phyloP scores from a whole-genome alignment of 2,888 invertebrate species.

The Melieria crassipennis region DNA sequence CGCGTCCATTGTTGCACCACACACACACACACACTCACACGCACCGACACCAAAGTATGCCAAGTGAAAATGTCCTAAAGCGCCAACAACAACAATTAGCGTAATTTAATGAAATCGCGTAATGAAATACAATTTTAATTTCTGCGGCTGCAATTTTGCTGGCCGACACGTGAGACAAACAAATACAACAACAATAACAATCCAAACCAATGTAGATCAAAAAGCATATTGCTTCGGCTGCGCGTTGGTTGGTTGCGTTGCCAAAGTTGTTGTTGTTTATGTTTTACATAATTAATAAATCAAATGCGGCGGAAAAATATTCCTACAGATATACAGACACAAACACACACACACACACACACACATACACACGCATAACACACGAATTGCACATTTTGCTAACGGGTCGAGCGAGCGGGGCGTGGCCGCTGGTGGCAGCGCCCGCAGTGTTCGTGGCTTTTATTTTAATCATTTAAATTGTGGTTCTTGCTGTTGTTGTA shows the following conservation, averaged over 20 bases:
- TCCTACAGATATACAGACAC: no score
- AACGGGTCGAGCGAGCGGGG: no score
- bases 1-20: neutral
- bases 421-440: no score
- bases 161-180: neutral
- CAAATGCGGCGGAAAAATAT: conserved; percentile 2
- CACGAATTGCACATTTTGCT: no score
- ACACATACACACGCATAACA: no score
- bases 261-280: neutral
- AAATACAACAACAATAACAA: neutral
- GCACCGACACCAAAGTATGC: neutral
- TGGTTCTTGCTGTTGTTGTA: neutral
- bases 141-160: conserved; percentile 23
- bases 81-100: conserved; percentile 34
- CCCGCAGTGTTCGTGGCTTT: no score
- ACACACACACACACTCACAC: neutral
- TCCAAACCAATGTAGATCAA: neutral
- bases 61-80: neutral
- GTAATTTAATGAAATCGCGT: conserved; percentile 35
- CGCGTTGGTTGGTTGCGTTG: neutral
- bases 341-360: no score
- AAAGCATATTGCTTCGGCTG: neutral
- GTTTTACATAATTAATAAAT: conserved; percentile 3
- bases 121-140: conserved; percentile 40
- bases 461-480: no score